A percentile compares a stretch with the other conserved stretches of the same genome.
These are phyloP conservation scores for Petroica traversi DNA, from an alignment of 2,113 vertebrate species.

Conservation along the genomic window DNA sequence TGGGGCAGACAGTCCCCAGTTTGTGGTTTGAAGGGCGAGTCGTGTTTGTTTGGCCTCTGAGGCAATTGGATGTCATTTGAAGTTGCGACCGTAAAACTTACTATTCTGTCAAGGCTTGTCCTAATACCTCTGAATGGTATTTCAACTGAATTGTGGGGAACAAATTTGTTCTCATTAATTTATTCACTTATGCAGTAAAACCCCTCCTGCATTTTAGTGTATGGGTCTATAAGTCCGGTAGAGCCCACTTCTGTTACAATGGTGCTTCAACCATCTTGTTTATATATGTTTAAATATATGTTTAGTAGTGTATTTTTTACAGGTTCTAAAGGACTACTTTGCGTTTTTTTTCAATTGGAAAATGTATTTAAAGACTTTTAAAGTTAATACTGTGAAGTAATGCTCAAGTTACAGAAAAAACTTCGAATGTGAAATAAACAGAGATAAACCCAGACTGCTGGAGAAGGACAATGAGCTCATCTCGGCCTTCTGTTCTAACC, in stretches of 20 bases:
- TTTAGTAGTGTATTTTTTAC: background rate
- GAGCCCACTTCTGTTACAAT: background rate
- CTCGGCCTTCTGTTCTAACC: fast-evolving
- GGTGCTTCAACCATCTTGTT: background rate
- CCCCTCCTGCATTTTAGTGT: background rate
- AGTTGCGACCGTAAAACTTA: background rate
- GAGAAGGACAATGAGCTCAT: background rate
- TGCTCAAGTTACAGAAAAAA: background rate
- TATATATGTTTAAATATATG: too few species aligned
- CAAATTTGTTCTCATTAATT: background rate
- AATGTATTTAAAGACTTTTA: background rate
- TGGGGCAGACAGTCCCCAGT: background rate
- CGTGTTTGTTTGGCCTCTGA: background rate
- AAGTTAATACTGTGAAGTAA: background rate
- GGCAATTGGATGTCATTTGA: background rate
- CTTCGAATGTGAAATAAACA: background rate
- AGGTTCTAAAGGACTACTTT: background rate
- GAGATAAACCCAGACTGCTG: background rate
- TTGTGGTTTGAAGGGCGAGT: background rate
- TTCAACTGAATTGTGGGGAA: background rate
- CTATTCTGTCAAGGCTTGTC: background rate
- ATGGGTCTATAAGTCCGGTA: background rate
- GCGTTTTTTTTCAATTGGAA: background rate
- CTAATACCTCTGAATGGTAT: background rate
- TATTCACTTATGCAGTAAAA: background rate